Evolutionary conservation across 2,888 invertebrate genomes (phyloP), one percentile per base, ranked within the genome.

Genomic region (Ganaspis brasiliensis): DNA sequence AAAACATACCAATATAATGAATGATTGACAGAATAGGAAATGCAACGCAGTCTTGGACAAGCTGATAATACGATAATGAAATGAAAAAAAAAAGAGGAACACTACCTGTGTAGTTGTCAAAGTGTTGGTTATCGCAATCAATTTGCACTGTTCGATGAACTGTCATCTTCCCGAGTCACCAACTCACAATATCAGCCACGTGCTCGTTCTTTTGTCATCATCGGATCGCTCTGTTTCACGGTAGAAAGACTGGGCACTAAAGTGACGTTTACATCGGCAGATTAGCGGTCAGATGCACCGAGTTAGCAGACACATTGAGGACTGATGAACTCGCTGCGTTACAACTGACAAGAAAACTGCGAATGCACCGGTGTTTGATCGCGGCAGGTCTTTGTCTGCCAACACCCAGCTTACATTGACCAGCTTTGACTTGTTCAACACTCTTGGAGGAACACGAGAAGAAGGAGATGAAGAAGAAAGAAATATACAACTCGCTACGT

Each of bases 331-430:
- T 26, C 57, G 57, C 9, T 26, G 24, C 26, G 26, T 57, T 57
- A n/a, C 4, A 24, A 57, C 57, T 57, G 57, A 57, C 57, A 57
- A 57, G 26, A 57, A 19, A 57, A 57, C 57, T 57, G 57, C 57
- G 14, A 57, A 57, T 57, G 31, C 31, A 57, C 57, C 57, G 57
- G 57, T 57, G 57, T 26, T 57, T 57, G 57, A 57, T 57, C 26
- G 26, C 57, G 31, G 57, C 21, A 31, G 31, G 57, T 57, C 57
- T 57, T 57, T 57, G 57, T 57, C 57, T 24, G 57, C 57, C 24
- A 57, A 52, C 52, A 52, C 52, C 52, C 57, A 26, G 31, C 31
- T 31, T 26, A 26, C 26, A n/a, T 24, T 57, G 26, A 26, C 57
- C n/a, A 21, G 57, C 57, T 26, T 57, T 57, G 57, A 57, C 57